Evolutionary conservation across 2,797 vertebrate species (phyloP).

Genomic region (Psittacula echo): DNA sequence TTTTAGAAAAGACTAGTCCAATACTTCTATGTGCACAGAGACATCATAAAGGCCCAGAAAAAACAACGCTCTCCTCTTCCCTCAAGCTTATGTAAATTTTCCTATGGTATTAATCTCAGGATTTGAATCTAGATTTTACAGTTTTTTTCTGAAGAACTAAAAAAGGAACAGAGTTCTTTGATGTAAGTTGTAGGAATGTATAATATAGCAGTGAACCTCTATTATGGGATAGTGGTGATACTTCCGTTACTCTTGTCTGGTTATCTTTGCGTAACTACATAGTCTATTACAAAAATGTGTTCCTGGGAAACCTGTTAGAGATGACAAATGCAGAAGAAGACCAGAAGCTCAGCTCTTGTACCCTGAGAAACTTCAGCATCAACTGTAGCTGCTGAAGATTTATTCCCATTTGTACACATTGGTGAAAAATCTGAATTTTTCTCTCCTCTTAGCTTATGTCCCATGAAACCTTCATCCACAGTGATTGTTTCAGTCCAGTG

Average conservation of each 20-base stretch:
- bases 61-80: fast-evolving
- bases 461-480: not conserved
- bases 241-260: not conserved
- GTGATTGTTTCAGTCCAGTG: not conserved
- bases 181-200: not conserved
- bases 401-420: not conserved
- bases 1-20: not conserved
- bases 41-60: not conserved
- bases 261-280: not conserved
- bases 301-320: not conserved
- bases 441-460: not conserved
- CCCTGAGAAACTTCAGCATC: not conserved
- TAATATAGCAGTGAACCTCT: not conserved
- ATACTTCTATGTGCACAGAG: not conserved
- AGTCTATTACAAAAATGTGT: not conserved
- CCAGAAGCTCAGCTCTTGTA: not conserved
- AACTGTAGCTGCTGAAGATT: not conserved
- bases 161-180: not conserved
- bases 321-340: not conserved
- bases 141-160: not conserved
- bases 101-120: not conserved
- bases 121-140: not conserved
- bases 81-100: not conserved
- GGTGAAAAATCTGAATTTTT: not conserved
- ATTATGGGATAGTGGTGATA: not conserved